These are phyloP conservation scores for Phrynocephalus versicolor DNA, from an alignment of 2,113 vertebrate species.

Conservation along the genomic window DNA sequence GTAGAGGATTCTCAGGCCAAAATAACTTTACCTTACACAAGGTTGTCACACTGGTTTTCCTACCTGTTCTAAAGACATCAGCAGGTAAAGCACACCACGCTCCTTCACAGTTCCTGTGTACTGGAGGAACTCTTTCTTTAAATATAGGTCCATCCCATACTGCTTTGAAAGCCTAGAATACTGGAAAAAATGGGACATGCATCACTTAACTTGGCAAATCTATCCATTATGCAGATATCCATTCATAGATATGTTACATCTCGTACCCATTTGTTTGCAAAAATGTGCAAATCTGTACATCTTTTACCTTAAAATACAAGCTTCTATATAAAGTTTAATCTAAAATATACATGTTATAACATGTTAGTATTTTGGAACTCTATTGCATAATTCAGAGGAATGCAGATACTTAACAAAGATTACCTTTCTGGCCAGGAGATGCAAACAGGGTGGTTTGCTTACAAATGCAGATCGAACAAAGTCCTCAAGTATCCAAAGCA, in stretches of 20 bases:
- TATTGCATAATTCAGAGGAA: not conserved
- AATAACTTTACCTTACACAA: not conserved
- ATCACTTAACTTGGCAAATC: not conserved
- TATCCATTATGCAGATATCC: not conserved
- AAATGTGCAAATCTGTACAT: not conserved
- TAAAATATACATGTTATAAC: no score
- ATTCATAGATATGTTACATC: not conserved
- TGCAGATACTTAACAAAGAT: not conserved
- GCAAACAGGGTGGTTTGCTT: not conserved
- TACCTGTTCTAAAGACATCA: constrained; percentile 85
- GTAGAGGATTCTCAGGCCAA: not conserved
- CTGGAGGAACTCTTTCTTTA: constrained; percentile 91
- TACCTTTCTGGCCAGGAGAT: not conserved
- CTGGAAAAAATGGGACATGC: constrained; percentile 64
- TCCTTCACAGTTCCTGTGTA: constrained; percentile 91
- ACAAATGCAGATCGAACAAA: not conserved
- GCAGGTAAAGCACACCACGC: constrained; percentile 83
- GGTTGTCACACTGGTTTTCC: rapidly evolving
- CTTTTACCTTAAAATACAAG: no score
- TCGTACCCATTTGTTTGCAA: no score
- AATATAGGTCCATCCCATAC: constrained; percentile 88
- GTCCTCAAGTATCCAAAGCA: not conserved
- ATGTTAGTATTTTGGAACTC: no score
- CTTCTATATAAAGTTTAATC: no score
- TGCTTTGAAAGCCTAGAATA: constrained; percentile 91